Percentiles rank a stretch among this genome's conserved stretches.
These are phyloP conservation scores for Oxyruncus cristatus DNA, from an alignment of 2,113 vertebrate genomes.

Conservation along the genomic window DNA sequence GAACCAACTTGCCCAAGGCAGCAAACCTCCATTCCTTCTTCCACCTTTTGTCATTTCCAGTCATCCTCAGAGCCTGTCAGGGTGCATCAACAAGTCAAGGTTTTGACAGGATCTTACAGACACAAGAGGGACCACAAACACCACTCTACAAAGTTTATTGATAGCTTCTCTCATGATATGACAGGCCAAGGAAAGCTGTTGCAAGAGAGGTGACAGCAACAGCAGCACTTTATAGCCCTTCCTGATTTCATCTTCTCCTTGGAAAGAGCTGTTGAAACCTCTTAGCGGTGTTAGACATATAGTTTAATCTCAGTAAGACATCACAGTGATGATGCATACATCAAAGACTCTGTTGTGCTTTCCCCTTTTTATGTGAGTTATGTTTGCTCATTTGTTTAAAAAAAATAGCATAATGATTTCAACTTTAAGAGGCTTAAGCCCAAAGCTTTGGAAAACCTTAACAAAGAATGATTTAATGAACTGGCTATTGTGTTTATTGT, in stretches of 20 bases:
- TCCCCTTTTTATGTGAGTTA: constrained; percentile 47
- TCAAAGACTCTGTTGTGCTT: constrained; percentile 52
- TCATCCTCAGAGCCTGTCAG: constrained; percentile 30
- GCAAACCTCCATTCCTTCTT: background rate
- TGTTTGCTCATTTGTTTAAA: constrained; percentile 60
- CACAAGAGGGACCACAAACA: constrained; percentile 29
- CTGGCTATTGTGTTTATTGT: constrained; percentile 62
- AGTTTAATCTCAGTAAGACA: constrained; percentile 48
- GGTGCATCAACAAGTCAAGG: constrained; percentile 30
- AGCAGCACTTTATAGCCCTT: constrained; percentile 29
- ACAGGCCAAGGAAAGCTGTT: constrained; percentile 43
- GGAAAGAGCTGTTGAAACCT: constrained; percentile 44
- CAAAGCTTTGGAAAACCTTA: constrained; percentile 58
- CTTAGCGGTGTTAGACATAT: background rate
- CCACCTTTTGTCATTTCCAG: constrained; percentile 50
- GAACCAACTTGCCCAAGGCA: constrained; percentile 45
- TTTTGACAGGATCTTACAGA: constrained; percentile 50
- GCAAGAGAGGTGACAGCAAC: constrained; percentile 36
- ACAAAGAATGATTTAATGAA: constrained; percentile 69
- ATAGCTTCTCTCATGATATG: constrained; percentile 42
- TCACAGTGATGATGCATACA: constrained; percentile 45
- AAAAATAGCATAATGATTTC: constrained; percentile 59
- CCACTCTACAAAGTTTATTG: constrained; percentile 48
- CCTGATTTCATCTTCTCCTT: constrained; percentile 31
- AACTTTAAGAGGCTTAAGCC: constrained; percentile 64